phyloP scores from a whole-genome alignment of 2,113 vertebrate species.

The Entomyzon cyanotis region DNA sequence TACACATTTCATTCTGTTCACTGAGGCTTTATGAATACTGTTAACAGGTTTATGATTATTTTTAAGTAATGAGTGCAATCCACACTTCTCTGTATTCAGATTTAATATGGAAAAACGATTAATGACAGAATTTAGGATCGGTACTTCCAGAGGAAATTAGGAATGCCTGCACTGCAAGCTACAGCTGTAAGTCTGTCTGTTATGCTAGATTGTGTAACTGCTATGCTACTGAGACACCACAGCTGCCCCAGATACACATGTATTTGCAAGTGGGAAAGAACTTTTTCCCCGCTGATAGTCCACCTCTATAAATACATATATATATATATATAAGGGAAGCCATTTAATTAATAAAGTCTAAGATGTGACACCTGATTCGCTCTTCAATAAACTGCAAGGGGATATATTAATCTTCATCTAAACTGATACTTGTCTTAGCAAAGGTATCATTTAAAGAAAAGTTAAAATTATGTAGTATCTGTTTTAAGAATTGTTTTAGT shows the following conservation, averaged over 20 bases:
- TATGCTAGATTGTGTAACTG: neutral
- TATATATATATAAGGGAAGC: neutral
- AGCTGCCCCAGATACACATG: neutral
- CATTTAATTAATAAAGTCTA: neutral
- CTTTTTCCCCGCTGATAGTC: neutral
- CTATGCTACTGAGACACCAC: fast-evolving
- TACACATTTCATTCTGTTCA: neutral
- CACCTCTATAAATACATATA: neutral
- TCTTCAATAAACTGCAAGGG: neutral
- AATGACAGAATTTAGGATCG: neutral
- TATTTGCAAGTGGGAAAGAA: neutral
- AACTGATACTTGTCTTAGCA: neutral
- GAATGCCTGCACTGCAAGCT: neutral
- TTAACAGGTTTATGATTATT: neutral
- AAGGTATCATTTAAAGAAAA: neutral
- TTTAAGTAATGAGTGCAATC: neutral
- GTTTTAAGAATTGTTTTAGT: neutral
- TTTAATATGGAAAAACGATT: neutral
- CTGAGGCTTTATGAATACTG: neutral
- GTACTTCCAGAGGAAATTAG: neutral
- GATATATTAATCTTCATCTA: neutral
- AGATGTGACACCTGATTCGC: neutral
- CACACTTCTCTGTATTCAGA: neutral
- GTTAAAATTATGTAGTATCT: neutral
- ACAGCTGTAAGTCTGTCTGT: neutral